Conservation (phyloP, 2,888 invertebrate species). For the Drosophila algonquin region DNA sequence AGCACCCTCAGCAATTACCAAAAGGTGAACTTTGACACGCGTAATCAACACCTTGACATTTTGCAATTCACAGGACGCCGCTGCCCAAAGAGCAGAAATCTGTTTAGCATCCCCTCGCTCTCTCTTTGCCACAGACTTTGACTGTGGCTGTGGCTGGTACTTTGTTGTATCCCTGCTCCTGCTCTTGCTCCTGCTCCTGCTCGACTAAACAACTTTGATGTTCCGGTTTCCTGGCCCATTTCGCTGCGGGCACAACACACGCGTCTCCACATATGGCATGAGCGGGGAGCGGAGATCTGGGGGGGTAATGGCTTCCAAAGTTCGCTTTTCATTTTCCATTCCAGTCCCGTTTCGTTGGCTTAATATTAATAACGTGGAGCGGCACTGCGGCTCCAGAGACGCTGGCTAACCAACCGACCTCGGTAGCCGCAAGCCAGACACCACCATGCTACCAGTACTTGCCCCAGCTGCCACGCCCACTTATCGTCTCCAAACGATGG, state of each 20-base stretch:
- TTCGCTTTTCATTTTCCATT: constrained; percentile 66
- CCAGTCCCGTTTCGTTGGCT: constrained; percentile 52
- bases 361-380: constrained; percentile 72
- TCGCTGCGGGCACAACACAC: constrained; percentile 9
- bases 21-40: constrained; percentile 45
- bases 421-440: constrained; percentile 21
- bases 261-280: constrained; percentile 23
- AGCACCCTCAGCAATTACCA: constrained; percentile 32
- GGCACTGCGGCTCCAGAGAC: constrained; percentile 36
- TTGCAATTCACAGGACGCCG: constrained; percentile 9
- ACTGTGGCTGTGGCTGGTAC: not conserved
- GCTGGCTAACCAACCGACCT: constrained; percentile 27
- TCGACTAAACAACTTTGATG: constrained; percentile 41
- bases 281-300: too few species aligned
- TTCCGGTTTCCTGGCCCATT: constrained; percentile 32
- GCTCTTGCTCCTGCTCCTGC: constrained; percentile 4
- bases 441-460: not conserved
- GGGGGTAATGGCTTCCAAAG: constrained; percentile 34
- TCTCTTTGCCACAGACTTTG: not conserved
- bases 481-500: not conserved
- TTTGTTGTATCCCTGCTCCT: not conserved
- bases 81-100: constrained; percentile 37
- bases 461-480: constrained; percentile 8
- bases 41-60: constrained; percentile 63
- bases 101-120: constrained; percentile 55